Percentiles rank a stretch among this genome's conserved stretches.
phyloP scores from a whole-genome alignment of 2,113 vertebrate species.

The Sprattus sprattus region DNA sequence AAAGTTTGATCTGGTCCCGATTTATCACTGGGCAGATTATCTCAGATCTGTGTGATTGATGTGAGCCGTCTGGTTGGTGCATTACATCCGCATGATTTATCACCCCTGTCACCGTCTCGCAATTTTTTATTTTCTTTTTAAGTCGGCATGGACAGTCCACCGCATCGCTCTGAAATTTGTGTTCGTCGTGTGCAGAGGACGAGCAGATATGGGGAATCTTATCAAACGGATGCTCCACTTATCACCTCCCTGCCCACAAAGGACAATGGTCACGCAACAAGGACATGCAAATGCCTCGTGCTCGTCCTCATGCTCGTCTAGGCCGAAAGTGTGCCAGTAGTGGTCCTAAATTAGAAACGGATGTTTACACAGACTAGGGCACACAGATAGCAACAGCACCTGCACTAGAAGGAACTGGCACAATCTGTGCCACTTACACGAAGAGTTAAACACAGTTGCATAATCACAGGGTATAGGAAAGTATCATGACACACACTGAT shows the following conservation, averaged over 20 bases:
- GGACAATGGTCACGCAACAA: constrained; percentile 59
- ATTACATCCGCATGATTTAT: constrained; percentile 18
- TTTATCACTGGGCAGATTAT: constrained; percentile 25
- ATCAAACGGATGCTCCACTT: constrained; percentile 54
- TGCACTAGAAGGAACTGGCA: constrained; percentile 41
- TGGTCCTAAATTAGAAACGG: constrained; percentile 49
- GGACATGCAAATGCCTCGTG: constrained; percentile 61
- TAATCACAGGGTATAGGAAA: not conserved
- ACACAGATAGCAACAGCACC: constrained; percentile 48
- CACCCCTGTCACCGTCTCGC: constrained; percentile 7
- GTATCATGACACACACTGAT: not conserved
- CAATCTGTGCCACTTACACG: not conserved
- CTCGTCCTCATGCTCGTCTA: constrained; percentile 2
- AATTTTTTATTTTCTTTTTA: constrained; percentile 16
- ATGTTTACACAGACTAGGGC: constrained; percentile 51
- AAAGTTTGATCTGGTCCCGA: not conserved
- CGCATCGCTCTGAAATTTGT: constrained; percentile 47
- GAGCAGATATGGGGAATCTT: constrained; percentile 29
- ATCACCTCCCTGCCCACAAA: constrained; percentile 57
- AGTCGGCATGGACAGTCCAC: constrained; percentile 6
- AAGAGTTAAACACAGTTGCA: not conserved
- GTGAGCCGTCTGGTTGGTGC: not conserved
- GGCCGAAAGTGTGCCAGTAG: constrained; percentile 22
- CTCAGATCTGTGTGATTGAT: constrained; percentile 1
- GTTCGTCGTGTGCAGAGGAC: constrained; percentile 32